These are phyloP conservation scores for Ceratotherium simum DNA, from an alignment of 2,113 vertebrate species.

Conservation along the genomic window DNA sequence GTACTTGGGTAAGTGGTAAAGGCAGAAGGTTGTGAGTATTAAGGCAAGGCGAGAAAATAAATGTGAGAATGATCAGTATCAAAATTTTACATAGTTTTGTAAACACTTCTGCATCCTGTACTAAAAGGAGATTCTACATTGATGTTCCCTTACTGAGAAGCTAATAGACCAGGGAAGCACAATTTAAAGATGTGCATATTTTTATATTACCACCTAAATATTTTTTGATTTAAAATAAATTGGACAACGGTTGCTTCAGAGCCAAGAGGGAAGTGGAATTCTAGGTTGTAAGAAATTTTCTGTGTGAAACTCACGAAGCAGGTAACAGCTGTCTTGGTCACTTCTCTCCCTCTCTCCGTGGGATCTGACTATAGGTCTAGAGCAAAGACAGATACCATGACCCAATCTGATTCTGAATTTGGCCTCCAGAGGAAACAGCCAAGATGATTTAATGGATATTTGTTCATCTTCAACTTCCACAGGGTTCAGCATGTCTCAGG, in stretches of 20 bases:
- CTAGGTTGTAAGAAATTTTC: neutral
- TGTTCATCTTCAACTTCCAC: constrained; percentile 27
- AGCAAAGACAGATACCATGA: neutral
- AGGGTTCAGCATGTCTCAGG: neutral
- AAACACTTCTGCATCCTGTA: neutral
- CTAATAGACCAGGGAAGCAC: neutral
- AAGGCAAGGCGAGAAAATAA: neutral
- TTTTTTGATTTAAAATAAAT: neutral
- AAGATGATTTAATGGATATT: constrained; percentile 38
- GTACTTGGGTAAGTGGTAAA: neutral
- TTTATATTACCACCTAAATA: neutral
- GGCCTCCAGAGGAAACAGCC: neutral
- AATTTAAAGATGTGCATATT: neutral
- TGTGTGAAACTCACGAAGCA: neutral
- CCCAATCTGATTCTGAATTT: neutral
- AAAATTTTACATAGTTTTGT: neutral
- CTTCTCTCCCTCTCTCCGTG: neutral
- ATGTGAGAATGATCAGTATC: neutral
- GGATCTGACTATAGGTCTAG: neutral
- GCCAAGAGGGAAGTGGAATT: neutral
- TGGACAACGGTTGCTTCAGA: neutral
- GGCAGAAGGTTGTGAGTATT: too few species aligned
- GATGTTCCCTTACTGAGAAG: neutral
- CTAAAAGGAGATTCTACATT: neutral
- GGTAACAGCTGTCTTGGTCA: too few species aligned